Evolutionary conservation across 1,140 invertebrate genomes (phyloP).

Genomic region (Zaprionus ornatus): DNA sequence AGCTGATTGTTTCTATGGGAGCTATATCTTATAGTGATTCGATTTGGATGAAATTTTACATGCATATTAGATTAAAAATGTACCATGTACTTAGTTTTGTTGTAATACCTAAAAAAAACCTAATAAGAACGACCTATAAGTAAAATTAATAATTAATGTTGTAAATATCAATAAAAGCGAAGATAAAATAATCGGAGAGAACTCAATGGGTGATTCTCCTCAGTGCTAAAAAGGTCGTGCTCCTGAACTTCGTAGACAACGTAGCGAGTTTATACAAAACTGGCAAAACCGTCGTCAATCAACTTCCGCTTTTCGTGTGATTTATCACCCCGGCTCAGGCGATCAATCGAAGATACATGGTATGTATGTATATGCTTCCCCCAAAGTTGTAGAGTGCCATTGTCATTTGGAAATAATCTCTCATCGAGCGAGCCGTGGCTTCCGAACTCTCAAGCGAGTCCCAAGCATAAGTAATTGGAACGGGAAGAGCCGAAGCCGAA

Average conservation of each 20-base stretch:
- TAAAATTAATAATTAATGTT: not conserved
- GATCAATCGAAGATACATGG: not conserved
- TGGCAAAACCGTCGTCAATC: not conserved
- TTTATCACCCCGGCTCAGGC: not conserved
- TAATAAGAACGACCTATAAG: not conserved
- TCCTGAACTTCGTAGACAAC: not conserved
- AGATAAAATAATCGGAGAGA: not conserved
- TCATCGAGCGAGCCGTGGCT: slow-evolving; percentile 52
- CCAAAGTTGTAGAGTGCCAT: slow-evolving; percentile 28
- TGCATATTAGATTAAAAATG: no score
- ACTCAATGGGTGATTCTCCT: not conserved
- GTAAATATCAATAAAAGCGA: not conserved
- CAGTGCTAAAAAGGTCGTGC: not conserved
- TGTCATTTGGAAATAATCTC: slow-evolving; percentile 62
- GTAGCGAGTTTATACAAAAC: not conserved
- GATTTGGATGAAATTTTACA: no score
- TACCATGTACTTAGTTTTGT: no score
- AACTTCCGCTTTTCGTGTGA: not conserved
- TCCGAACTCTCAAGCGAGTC: slow-evolving; percentile 22
- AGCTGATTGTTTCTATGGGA: no score
- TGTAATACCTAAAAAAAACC: no score
- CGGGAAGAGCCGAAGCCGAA: slow-evolving; percentile 57
- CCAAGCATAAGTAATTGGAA: slow-evolving; percentile 56
- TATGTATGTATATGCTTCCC: slow-evolving; percentile 9
- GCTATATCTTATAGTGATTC: no score